Base-by-base conservation (phyloP, 2,888 invertebrate genomes). In the Lapara coniferarum region DNA sequence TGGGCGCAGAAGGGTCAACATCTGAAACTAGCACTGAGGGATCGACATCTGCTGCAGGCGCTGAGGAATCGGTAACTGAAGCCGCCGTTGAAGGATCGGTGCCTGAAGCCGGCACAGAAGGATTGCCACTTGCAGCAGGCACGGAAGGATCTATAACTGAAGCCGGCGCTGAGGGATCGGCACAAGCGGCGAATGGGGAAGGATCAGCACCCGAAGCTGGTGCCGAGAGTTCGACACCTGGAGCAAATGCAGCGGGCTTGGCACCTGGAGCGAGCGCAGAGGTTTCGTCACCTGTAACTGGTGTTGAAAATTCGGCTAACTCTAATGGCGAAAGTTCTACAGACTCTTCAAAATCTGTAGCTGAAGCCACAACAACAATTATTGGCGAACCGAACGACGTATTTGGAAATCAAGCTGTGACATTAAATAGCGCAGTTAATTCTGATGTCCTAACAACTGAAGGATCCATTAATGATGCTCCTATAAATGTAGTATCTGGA, bases 231-330 rank as follows among this genome's bases (percentile, higher is more conserved):
- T 12, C 52, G 7, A 19, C 5, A 67, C 49, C 66, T 53, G 30
- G 16, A 25, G 10, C 56, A 66, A 52, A 37, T 12, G 19, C 37
- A 52, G 67, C 13, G 2, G 37, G n/a, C 8, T 51, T 44, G 12
- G 51, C 66, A 14, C 2, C 63, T 68, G 59, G 14, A 53, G 2
- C 66, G 69, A 53, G 55, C n/a, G n/a, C 53, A 51, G 10, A 8
- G 8, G 6, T 7, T 19, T 16, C 67, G 19, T 19, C 55, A 12
- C 63, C 69, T 16, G 46, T 71, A 63, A 10, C 66, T 63, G 68
- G 25, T 51, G 51, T 52, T 70, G 66, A 19, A 14, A 19, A 46
- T 57, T 66, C 71, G n/a, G 49, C 25, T 57, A 30, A 25, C 30
- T 30, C 30, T 12, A 57, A 57, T 57, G 13, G 13, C 5, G 59